Percentiles rank a stretch among this genome's conserved stretches.
These are phyloP conservation scores for Amblyraja radiata DNA, from an alignment of 2,797 vertebrate genomes.

Conservation along the genomic window DNA sequence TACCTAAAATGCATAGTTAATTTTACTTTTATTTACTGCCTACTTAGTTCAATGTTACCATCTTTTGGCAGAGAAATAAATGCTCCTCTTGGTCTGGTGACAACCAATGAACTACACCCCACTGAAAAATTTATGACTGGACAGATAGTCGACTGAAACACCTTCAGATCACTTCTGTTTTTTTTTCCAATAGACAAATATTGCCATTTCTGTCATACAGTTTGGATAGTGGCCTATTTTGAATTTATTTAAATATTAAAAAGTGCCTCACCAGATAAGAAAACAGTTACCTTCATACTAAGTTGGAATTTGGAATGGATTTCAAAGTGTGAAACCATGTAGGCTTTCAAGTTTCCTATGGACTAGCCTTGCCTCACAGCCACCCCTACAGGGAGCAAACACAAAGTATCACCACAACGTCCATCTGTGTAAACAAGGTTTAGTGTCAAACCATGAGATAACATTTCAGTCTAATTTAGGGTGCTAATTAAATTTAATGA, in stretches of 20 bases:
- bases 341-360: conserved; percentile 55
- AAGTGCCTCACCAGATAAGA: conserved; percentile 68
- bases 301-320: conserved; percentile 58
- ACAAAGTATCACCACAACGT: conserved; percentile 48
- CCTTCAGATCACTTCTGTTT: conserved; percentile 55
- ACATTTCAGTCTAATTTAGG: background rate
- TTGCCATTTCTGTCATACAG: conserved; percentile 60
- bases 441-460: background rate
- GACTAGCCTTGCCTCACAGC: conserved; percentile 51
- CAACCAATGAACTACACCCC: conserved; percentile 41
- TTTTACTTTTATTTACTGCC: background rate
- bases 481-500: background rate
- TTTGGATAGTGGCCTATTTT: conserved; percentile 60
- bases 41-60: background rate
- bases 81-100: background rate
- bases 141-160: conserved; percentile 43
- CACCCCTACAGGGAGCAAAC: conserved; percentile 61
- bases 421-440: conserved; percentile 43
- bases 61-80: background rate
- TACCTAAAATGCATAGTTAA: background rate
- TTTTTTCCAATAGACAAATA: conserved; percentile 66
- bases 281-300: conserved; percentile 63
- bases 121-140: conserved; percentile 55
- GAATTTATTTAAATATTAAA: conserved; percentile 63
- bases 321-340: conserved; percentile 63